phyloP scores from a whole-genome alignment of 2,888 invertebrate genomes.

The Callyntrura guangdongensis region DNA sequence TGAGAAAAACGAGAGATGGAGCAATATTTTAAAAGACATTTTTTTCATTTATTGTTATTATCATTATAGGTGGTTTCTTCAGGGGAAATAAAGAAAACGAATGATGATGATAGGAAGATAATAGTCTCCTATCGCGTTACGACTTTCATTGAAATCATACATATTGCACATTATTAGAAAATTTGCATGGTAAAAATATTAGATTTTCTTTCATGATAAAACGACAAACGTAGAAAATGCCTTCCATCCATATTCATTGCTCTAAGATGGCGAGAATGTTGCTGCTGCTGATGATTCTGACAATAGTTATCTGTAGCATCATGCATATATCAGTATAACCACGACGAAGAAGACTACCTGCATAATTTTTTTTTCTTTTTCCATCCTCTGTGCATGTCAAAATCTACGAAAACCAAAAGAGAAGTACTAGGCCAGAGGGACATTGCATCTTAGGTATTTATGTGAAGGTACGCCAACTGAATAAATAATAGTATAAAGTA shows the following conservation, averaged over 20 bases:
- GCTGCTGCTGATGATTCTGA: too few relatives aligned
- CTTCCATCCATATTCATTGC: slow-evolving; percentile 49
- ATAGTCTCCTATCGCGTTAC: slow-evolving; percentile 52
- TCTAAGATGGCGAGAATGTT: too few relatives aligned
- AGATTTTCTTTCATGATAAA: slow-evolving; percentile 26
- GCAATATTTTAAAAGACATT: slow-evolving; percentile 27
- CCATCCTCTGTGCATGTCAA: too few relatives aligned
- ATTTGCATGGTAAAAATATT: slow-evolving; percentile 48
- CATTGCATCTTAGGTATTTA: slow-evolving; percentile 30
- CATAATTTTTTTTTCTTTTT: background rate
- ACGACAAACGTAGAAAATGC: background rate
- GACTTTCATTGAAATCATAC: slow-evolving; percentile 70
- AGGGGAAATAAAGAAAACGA: slow-evolving; percentile 4
- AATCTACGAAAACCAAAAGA: background rate
- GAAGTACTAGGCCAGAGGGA: slow-evolving; percentile 53
- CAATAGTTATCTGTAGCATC: slow-evolving; percentile 35
- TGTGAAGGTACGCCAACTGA: slow-evolving; percentile 75
- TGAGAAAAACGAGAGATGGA: slow-evolving; percentile 2
- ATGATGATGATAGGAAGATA: slow-evolving; percentile 22
- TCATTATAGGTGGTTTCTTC: slow-evolving; percentile 22
- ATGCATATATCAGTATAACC: slow-evolving; percentile 7
- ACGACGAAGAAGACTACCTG: background rate
- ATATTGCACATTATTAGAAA: slow-evolving; percentile 51
- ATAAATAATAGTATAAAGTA: slow-evolving; percentile 68
- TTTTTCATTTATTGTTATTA: slow-evolving; percentile 29